phyloP scores from a whole-genome alignment of 2,888 invertebrate species.

The Leucoptera coffeella region DNA sequence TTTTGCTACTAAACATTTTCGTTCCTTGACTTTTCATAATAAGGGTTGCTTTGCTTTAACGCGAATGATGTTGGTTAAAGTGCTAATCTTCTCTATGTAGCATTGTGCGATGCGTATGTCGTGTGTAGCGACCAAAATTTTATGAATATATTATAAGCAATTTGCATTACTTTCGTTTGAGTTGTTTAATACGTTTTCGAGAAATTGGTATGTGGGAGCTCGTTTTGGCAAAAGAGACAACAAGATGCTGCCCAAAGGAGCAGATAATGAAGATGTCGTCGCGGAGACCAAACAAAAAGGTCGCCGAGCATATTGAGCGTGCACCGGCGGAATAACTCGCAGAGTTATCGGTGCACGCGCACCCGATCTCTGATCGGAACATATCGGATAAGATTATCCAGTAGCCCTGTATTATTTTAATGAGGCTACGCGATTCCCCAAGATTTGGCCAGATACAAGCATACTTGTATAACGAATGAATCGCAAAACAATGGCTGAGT shows the following conservation, averaged over 20 bases:
- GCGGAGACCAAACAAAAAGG: slow-evolving; percentile 39
- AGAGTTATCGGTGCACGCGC: slow-evolving; percentile 48
- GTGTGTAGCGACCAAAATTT: slow-evolving; percentile 31
- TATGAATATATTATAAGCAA: slow-evolving; percentile 36
- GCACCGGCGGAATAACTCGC: slow-evolving; percentile 44
- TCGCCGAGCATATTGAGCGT: slow-evolving; percentile 38
- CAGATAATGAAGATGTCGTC: slow-evolving; percentile 47
- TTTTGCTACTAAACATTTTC: slow-evolving; percentile 10
- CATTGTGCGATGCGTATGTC: too few species aligned
- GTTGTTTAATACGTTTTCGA: too few species aligned
- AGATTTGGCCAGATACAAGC: slow-evolving; percentile 45
- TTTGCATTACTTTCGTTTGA: slow-evolving; percentile 27
- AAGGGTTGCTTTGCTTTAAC: slow-evolving; percentile 20
- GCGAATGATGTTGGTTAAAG: too few species aligned
- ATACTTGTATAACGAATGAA: slow-evolving; percentile 45
- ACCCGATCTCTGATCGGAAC: slow-evolving; percentile 50
- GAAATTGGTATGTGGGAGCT: too few species aligned
- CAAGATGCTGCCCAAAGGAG: slow-evolving; percentile 12
- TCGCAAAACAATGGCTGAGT: slow-evolving; percentile 29
- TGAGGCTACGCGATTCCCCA: slow-evolving; percentile 49
- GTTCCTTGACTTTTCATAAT: slow-evolving; percentile 12
- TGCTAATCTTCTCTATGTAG: too few species aligned
- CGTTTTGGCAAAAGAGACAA: slow-evolving; percentile 2
- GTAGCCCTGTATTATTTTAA: slow-evolving; percentile 54
- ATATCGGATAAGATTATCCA: slow-evolving; percentile 52